Evolutionary conservation across 2,113 vertebrate species (phyloP).

Genomic region (Sorex araneus): DNA sequence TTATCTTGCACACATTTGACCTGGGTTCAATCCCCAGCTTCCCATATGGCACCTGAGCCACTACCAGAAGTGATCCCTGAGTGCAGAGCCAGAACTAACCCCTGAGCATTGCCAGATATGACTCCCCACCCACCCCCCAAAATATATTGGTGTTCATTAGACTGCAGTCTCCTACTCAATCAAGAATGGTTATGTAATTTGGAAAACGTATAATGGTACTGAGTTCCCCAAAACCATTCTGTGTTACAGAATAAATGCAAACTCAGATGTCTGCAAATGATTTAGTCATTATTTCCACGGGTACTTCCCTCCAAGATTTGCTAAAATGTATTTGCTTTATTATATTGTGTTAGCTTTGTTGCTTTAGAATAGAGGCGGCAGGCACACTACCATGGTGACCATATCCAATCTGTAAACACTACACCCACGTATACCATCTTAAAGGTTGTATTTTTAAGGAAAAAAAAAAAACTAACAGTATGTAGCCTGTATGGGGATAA

Average conservation of each 20-base stretch:
- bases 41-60: too few species aligned
- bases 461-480: too few species aligned
- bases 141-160: neutral
- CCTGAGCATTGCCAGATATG: too few species aligned
- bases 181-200: constrained; percentile 41
- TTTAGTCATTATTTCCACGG: constrained; percentile 45
- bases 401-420: neutral
- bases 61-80: too few species aligned
- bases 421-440: neutral
- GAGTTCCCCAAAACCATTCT: constrained; percentile 24
- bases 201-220: constrained; percentile 38
- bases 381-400: neutral
- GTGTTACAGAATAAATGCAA: constrained; percentile 22
- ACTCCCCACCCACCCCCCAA: too few species aligned
- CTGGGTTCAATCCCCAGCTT: too few species aligned
- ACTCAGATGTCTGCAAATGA: constrained; percentile 37
- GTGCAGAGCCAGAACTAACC: too few species aligned
- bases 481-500: too few species aligned
- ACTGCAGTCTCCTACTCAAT: neutral
- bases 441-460: too few species aligned
- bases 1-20: too few species aligned
- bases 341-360: neutral
- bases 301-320: constrained; percentile 23
- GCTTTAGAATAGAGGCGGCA: neutral
- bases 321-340: neutral